Evolutionary conservation across 1,140 invertebrate genomes (phyloP).

Genomic region (Tenebrio molitor): DNA sequence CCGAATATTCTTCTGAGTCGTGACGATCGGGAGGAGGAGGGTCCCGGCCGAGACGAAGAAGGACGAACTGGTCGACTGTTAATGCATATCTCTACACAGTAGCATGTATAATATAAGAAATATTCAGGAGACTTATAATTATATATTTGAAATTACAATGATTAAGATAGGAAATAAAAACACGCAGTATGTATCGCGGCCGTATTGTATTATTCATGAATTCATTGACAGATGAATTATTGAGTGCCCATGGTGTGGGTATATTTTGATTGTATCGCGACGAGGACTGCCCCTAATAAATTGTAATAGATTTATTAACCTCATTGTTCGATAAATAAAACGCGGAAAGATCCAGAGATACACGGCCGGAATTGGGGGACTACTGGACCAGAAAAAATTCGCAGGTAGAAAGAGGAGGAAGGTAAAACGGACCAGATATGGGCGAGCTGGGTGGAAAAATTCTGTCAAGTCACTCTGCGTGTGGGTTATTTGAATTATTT

Average conservation of each 20-base stretch:
- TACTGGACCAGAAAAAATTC: too few relatives aligned
- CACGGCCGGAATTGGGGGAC: too few relatives aligned
- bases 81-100: constrained; percentile 50
- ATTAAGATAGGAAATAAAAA: constrained; percentile 57
- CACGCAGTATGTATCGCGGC: constrained; percentile 30
- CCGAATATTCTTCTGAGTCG: constrained; percentile 27
- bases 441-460: too few relatives aligned
- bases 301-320: constrained; percentile 54
- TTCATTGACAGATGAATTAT: constrained; percentile 54
- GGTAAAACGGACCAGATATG: too few relatives aligned
- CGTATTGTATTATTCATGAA: constrained; percentile 52
- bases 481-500: too few relatives aligned
- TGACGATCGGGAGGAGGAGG: constrained; percentile 10
- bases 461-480: too few relatives aligned
- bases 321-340: constrained; percentile 43
- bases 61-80: constrained; percentile 29
- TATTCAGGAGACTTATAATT: constrained; percentile 56
- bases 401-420: too few relatives aligned
- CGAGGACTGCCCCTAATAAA: constrained; percentile 47
- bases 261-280: constrained; percentile 47
- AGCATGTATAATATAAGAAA: constrained; percentile 59
- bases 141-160: constrained; percentile 59
- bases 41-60: neutral
- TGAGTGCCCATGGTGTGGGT: constrained; percentile 44
- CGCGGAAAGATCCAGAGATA: constrained; percentile 9